A percentile compares a stretch with the other conserved stretches of the same genome.
phyloP scores from a whole-genome alignment of 2,113 vertebrate genomes.

The Cisticola juncidis region DNA sequence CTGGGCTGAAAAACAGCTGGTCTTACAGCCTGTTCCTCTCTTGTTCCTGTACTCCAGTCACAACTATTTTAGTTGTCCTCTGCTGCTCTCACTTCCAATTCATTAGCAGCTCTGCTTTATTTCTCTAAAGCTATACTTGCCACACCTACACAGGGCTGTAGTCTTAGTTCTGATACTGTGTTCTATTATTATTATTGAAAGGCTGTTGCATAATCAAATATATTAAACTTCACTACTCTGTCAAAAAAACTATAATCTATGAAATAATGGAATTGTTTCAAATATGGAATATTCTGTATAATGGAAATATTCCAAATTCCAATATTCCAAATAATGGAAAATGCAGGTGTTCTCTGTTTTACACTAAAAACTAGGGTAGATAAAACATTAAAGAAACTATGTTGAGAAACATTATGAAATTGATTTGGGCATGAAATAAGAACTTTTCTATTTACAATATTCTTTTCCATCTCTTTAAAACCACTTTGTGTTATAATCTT shows the following conservation, averaged over 20 bases:
- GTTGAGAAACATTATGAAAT: background rate
- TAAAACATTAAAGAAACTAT: background rate
- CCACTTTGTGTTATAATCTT: background rate
- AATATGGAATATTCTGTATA: no score
- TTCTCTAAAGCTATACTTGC: background rate
- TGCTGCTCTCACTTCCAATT: background rate
- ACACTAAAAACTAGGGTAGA: background rate
- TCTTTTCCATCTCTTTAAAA: background rate
- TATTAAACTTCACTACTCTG: background rate
- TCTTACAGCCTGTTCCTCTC: background rate
- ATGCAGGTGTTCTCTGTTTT: background rate
- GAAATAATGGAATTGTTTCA: background rate
- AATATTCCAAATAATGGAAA: no score
- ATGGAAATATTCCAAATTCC: no score
- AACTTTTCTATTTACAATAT: background rate
- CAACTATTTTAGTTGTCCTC: background rate
- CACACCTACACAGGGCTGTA: background rate
- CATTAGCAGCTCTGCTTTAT: background rate
- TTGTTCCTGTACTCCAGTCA: background rate
- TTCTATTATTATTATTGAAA: background rate
- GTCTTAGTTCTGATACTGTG: background rate
- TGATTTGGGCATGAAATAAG: background rate
- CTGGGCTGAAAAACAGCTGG: background rate
- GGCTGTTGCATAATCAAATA: background rate
- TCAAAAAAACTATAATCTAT: background rate